Evolutionary conservation across 1,140 invertebrate genomes (phyloP), one percentile per base, ranked within the genome.

Genomic region (Formica exsecta): DNA sequence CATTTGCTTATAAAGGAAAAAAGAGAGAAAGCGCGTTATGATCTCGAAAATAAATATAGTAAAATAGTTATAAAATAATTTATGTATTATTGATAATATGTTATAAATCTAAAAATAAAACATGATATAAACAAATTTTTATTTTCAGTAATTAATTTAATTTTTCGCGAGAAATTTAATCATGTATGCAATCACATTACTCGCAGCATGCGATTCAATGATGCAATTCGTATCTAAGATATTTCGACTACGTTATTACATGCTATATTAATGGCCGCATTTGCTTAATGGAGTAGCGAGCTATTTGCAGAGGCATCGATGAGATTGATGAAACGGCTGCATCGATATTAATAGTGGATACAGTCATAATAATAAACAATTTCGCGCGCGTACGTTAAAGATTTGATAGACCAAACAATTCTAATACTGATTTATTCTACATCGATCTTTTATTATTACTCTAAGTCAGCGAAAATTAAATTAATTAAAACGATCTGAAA

Each of bases 291-390:
- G 8, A 80, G n/a, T 57, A 54, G 62, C 41, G 41, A 79, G 41
- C 62, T 79, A 79, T 79, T 68, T 79, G 76, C 44, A n/a, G 44
- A 22, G n/a, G 9, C 32, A 54, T 80, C 29, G 64, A 66, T 77
- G 62, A 44, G 32, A 59, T 68, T 79, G 62, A 79, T 68, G 32
- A 36, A 54, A 79, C 4, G 41, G 13, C 8, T 54, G 76, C 8
- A 80, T 68, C 11, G 4, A 19, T 19, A 68, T 79, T 68, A 68
- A 68, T 70, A 6, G 13, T 19, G 13, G 3, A 7, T 57, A 13
- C 25, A n/a, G 54, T 41, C 2, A 57, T 32, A 32, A 32, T 32
- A 70, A 68, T 80, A 68, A 38, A 80, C 13, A 13, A 70, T 68
- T 76, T 61, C 29, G n/a, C 4, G 0, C 32, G 32, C 32, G 32